A percentile compares a stretch with the other conserved stretches of the same genome.
Evolutionary conservation across 1,140 invertebrate genomes (phyloP).

Genomic region (Thalassaphorura encarpata): DNA sequence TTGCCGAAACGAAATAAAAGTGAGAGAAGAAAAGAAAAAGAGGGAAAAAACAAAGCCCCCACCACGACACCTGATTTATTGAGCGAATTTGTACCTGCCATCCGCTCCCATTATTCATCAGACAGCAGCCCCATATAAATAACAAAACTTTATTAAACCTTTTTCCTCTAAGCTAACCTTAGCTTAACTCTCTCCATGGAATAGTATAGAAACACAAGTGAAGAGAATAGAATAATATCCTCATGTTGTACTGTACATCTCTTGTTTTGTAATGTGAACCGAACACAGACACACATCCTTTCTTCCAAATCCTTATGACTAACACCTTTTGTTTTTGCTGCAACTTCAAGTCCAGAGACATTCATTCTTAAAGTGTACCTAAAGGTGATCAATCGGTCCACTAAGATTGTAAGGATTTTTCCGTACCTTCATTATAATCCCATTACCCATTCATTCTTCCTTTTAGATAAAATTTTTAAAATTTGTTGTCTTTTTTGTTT

Average conservation of each 20-base stretch:
- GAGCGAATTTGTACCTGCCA: conserved; percentile 33
- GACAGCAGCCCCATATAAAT: conserved; percentile 19
- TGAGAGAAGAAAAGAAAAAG: neutral
- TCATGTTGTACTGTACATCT: no score
- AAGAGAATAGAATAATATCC: no score
- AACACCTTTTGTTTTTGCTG: no score
- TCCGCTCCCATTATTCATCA: conserved; percentile 24
- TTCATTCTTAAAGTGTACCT: no score
- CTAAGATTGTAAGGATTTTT: no score
- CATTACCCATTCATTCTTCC: conserved; percentile 1
- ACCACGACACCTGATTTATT: conserved; percentile 32
- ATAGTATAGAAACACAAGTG: neutral
- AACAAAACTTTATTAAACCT: conserved; percentile 6
- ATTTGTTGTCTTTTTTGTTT: no score
- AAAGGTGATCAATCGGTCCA: no score
- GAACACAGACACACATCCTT: no score
- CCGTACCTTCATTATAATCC: conserved; percentile 1
- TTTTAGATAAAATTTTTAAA: no score
- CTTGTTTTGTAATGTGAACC: no score
- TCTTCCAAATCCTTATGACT: no score
- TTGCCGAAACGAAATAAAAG: neutral
- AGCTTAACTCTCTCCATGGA: neutral
- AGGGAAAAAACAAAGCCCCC: conserved; percentile 8
- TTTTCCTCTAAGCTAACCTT: neutral
- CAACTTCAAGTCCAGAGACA: no score